Evolutionary conservation across 1,140 invertebrate genomes (phyloP).

Genomic region (Tribolium madens): DNA sequence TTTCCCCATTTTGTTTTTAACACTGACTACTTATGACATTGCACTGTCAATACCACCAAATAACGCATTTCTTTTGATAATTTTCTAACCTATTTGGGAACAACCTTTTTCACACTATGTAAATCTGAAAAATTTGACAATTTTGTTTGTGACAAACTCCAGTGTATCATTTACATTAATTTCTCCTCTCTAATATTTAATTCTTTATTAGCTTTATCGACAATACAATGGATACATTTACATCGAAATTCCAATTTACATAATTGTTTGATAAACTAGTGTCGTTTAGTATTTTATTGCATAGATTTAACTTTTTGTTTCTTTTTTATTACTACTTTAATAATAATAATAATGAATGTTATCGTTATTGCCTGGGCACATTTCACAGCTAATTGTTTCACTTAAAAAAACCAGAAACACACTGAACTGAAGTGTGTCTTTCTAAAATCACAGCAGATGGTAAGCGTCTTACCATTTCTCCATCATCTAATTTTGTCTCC

Average conservation of each 20-base stretch:
- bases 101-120: too few species aligned
- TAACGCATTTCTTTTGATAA: too few species aligned
- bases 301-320: background rate
- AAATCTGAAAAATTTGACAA: too few species aligned
- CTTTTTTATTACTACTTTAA: background rate
- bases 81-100: too few species aligned
- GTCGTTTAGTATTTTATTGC: background rate
- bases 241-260: background rate
- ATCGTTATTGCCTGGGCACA: background rate
- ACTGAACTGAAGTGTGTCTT: background rate
- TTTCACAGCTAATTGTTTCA: background rate
- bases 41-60: too few species aligned
- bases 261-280: background rate
- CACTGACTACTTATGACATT: too few species aligned
- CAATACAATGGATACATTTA: too few species aligned
- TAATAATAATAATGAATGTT: background rate
- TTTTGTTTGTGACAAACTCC: too few species aligned
- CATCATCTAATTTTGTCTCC: constrained; percentile 9
- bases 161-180: background rate
- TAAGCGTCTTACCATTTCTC: background rate
- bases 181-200: background rate
- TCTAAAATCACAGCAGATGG: background rate
- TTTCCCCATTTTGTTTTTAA: too few species aligned
- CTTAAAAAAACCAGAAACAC: background rate
- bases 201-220: background rate